Evolutionary conservation across 92 coral and sea anemone genomes (phyloP).

Genomic region (Porites rus): DNA sequence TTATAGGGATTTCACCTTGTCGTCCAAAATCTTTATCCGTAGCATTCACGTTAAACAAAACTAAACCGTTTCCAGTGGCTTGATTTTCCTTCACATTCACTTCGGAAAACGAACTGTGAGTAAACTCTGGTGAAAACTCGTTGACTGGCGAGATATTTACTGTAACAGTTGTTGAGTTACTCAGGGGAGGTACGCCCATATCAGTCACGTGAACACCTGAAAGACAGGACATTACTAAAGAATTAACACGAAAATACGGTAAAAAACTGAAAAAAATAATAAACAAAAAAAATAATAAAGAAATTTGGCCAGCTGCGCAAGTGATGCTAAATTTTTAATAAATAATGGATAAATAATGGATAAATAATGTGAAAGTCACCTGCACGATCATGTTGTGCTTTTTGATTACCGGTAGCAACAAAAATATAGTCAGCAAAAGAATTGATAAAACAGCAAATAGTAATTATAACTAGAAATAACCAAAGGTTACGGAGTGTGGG

Average conservation of each 20-base stretch:
- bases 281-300: too few relatives aligned
- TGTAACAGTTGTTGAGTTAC: slow-evolving; percentile 57
- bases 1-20: slow-evolving; percentile 62
- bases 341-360: too few relatives aligned
- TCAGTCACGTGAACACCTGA: slow-evolving; percentile 80
- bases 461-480: too few relatives aligned
- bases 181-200: slow-evolving; percentile 65
- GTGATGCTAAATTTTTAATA: too few relatives aligned
- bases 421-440: too few relatives aligned
- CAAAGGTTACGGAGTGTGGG: too few relatives aligned
- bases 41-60: slow-evolving; percentile 73
- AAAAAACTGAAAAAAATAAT: too few relatives aligned
- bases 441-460: too few relatives aligned
- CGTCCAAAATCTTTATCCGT: slow-evolving; percentile 75
- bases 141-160: slow-evolving; percentile 72
- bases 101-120: slow-evolving; percentile 38
- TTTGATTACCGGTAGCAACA: too few relatives aligned
- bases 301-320: too few relatives aligned
- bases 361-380: too few relatives aligned
- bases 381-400: too few relatives aligned
- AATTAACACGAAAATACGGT: background rate
- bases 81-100: slow-evolving; percentile 61
- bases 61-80: slow-evolving; percentile 50
- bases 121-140: slow-evolving; percentile 83
- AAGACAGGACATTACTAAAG: background rate